These are phyloP conservation scores for Apostichopus parvimensis DNA, from an alignment of 35 echinoderm and acorn worm genomes.

Conservation along the genomic window DNA sequence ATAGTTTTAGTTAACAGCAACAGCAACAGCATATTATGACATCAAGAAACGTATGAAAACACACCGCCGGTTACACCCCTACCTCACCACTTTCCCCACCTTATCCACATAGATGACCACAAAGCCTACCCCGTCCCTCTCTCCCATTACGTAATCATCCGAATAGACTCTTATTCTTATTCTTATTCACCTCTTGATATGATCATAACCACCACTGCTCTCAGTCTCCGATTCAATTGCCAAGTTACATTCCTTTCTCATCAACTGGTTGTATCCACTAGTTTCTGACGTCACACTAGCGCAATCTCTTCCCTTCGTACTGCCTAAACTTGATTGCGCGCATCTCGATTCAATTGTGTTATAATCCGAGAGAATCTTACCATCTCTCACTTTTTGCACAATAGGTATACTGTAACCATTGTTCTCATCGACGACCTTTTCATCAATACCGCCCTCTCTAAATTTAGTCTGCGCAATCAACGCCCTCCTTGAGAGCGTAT, in stretches of 20 bases:
- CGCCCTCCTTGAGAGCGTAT: no score
- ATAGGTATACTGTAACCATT: conserved; percentile 19
- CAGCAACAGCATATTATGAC: no score
- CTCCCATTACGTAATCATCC: no score
- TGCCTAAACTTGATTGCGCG: no score
- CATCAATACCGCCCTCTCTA: neutral
- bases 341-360: neutral
- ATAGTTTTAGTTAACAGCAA: no score
- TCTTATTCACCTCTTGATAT: no score
- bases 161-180: no score
- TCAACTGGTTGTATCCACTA: neutral
- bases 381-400: neutral
- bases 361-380: neutral
- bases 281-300: neutral
- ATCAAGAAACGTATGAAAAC: no score
- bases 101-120: no score
- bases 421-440: neutral
- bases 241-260: neutral
- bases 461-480: neutral
- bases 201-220: neutral
- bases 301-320: neutral
- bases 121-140: no score
- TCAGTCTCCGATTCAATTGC: neutral
- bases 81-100: no score
- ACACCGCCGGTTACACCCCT: no score